Evolutionary conservation across 2,113 vertebrate species (phyloP), one percentile per base, ranked within the genome.

Genomic region (Halcyon malimbica): DNA sequence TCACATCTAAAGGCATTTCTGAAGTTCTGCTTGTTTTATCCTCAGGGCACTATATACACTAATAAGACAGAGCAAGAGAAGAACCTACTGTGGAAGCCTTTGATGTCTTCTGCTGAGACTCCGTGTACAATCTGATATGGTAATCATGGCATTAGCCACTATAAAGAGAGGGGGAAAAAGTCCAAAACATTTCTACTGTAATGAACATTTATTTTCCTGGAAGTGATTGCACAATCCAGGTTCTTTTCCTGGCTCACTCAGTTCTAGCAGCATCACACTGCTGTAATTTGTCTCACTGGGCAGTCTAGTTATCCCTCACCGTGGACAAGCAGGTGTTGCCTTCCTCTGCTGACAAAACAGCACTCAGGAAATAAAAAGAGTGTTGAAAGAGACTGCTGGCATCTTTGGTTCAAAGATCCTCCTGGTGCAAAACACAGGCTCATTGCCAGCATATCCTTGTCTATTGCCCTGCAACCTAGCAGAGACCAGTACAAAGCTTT

Each of bases 51-150:
- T 24, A 15, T 14, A 68, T 7, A 83, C 63, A 50, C 60, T 90
- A 93, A 92, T 83, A 94, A 95, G 65, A 67, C 26, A 76, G 70
- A 86, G 63, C 26, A 91, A 70, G 35, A 85, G 33, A 78, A 92
- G 56, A 81, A 90, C 51, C 53, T 69, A 3, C 50, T 1, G 2
- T 35, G 39, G 39, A 96, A 94, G 35, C 39, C 62, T 96, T 96
- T 95, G 90, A 96, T 90, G 76, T 80, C 29, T 62, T 91, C 69
- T 73, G 74, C 83, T 4, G 23, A 93, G 69, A n/a, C 39, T 82
- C 77, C 25, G 26, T 8, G 1, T 42, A 62, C 73, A 84, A 87
- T 73, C 77, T 73, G 44, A 8, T 93, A 76, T 63, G 83, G 73
- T 89, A 94, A 95, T 94, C 21, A 15, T 6, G 18, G 60, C 31